A percentile compares a stretch with the other conserved stretches of the same genome.
These are phyloP conservation scores for Oscheius sp. DNA, from an alignment of 2,888 invertebrate species.

Conservation along the genomic window DNA sequence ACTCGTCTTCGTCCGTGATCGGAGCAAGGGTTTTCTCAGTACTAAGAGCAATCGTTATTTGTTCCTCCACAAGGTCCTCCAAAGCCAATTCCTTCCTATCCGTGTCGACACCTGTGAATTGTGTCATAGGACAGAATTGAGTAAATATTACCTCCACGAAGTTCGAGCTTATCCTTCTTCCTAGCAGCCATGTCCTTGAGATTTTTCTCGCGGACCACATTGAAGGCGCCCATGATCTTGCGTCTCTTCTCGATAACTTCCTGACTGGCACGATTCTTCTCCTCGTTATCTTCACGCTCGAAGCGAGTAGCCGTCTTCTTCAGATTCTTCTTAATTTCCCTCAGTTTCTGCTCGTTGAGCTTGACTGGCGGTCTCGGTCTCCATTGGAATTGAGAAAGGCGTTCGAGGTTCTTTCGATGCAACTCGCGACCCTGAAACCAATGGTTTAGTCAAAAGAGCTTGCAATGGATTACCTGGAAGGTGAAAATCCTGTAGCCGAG, in stretches of 20 bases:
- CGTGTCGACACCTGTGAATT: constrained; percentile 45
- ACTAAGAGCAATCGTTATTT: constrained; percentile 66
- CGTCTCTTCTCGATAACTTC: constrained; percentile 64
- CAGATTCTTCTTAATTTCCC: constrained; percentile 93
- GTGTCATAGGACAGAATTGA: neutral
- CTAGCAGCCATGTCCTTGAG: constrained; percentile 44
- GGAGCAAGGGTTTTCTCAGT: constrained; percentile 60
- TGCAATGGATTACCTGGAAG: constrained; percentile 80
- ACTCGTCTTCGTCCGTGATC: constrained; percentile 49
- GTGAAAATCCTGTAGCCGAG: constrained; percentile 96
- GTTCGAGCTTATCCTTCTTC: constrained; percentile 47
- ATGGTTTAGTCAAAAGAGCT: neutral
- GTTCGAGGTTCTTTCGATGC: constrained; percentile 87
- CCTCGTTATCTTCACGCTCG: constrained; percentile 86
- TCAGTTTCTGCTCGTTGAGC: constrained; percentile 84
- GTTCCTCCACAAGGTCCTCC: constrained; percentile 67
- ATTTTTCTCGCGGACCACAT: constrained; percentile 56
- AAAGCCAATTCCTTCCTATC: constrained; percentile 46
- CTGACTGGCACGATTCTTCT: constrained; percentile 68
- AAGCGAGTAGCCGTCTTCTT: constrained; percentile 96
- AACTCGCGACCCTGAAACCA: constrained; percentile 77
- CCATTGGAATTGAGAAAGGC: constrained; percentile 94
- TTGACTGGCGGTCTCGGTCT: constrained; percentile 90
- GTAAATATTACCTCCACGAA: constrained; percentile 42
- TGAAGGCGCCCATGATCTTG: constrained; percentile 66